Conservation (phyloP, 2,888 invertebrate genomes). For the Petrophora chlorosata region DNA sequence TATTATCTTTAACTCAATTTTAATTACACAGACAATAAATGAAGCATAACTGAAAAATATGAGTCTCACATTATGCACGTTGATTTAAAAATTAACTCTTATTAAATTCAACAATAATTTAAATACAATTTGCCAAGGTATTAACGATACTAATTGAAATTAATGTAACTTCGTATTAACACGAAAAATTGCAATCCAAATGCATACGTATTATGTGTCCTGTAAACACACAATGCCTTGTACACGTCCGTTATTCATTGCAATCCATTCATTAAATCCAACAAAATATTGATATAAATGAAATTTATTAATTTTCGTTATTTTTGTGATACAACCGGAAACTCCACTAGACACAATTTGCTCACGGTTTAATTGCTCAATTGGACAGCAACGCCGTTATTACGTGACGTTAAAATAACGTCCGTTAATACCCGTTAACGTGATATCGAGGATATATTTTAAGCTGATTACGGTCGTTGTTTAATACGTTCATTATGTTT, state of each 20-base stretch:
- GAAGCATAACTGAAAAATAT: too few relatives aligned
- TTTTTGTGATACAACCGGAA: constrained; percentile 9
- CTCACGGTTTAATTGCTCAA: constrained; percentile 16
- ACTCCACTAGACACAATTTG: constrained; percentile 21
- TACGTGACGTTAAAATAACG: constrained; percentile 26
- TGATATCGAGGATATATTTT: constrained; percentile 29
- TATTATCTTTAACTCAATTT: too few relatives aligned
- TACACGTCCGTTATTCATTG: too few relatives aligned
- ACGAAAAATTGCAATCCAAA: too few relatives aligned
- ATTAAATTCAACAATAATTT: too few relatives aligned
- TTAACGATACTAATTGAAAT: neutral
- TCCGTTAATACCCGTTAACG: constrained; percentile 27
- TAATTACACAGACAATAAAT: too few relatives aligned
- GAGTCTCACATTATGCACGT: too few relatives aligned
- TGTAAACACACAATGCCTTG: neutral
- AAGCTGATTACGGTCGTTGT: constrained; percentile 29
- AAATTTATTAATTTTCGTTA: constrained; percentile 10
- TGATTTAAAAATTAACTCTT: too few relatives aligned
- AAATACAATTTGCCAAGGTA: neutral
- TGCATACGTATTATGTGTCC: too few relatives aligned
- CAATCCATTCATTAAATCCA: constrained; percentile 4
- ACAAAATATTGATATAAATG: neutral
- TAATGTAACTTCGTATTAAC: too few relatives aligned
- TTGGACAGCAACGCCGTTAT: constrained; percentile 21
- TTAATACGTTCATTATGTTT: constrained; percentile 11